Base-by-base conservation (phyloP, 2,797 vertebrate genomes). In the Pseudochirops corinnae region DNA sequence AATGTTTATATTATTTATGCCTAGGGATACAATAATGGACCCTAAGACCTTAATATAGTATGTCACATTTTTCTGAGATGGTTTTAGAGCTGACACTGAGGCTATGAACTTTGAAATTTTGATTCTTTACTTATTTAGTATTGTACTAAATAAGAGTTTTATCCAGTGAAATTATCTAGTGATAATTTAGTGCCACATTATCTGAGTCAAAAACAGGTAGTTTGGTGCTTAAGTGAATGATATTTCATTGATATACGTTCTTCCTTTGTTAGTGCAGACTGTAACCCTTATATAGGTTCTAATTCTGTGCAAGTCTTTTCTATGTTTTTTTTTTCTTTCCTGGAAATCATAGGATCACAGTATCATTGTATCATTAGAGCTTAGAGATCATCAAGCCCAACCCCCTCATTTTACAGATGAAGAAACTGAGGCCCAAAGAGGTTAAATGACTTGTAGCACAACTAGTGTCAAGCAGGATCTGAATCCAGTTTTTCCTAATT, bases 61-160 rank as follows among this genome's bases (percentile, higher is more conserved):
- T 74, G n/a, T n/a, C 33, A 13, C 33, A 82, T 82, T 26, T 82
- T 82, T 46, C 39, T 11, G 39, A 82, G 6, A 18, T 82, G n/a
- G 67, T 14, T 67, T 24, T 46, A 96, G 62, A 96, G 28, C 56
- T 31, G 11, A 92, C n/a, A 90, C 6, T 91, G 94, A 95, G 31
- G 14, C 29, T 26, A n/a, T 97, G 90, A 24, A 56, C n/a, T 57
- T 60, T 94, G n/a, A 82, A 39, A 74, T 74, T 74, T 74, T 74
- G 67, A 9, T 74, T 39, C 14, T 74, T n/a, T n/a, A 16, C 33
- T 67, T 74, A 62, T 31, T 62, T 62, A 62, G 67, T 74, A 39
- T 74, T 74, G 16, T 74, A 39, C 16, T 24, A 74, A 74, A n/a
- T n/a, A n/a, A 67, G 67, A 74, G 67, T 74, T 74, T 74, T 74